A percentile compares a stretch with the other conserved stretches of the same genome.
These are phyloP conservation scores for Anoura caudifer DNA, from an alignment of 2,113 vertebrate genomes.

Conservation along the genomic window DNA sequence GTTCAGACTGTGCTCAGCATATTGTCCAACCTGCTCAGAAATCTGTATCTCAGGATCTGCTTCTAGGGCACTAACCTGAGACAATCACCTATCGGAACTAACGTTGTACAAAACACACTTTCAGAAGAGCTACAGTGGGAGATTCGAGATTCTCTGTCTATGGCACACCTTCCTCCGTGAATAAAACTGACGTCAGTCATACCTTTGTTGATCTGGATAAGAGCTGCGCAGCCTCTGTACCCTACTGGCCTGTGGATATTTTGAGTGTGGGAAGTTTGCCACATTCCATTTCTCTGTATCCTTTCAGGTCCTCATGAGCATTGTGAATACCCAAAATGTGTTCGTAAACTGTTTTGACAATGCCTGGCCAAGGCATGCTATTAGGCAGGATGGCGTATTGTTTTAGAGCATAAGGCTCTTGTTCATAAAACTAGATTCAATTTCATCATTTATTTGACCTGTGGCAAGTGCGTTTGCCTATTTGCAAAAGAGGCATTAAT, in stretches of 20 bases:
- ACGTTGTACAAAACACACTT: neutral
- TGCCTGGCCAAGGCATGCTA: neutral
- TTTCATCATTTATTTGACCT: slow-evolving; percentile 32
- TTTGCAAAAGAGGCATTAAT: neutral
- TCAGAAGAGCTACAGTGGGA: neutral
- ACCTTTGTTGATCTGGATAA: neutral
- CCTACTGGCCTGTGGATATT: neutral
- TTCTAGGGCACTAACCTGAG: neutral
- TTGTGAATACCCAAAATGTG: neutral
- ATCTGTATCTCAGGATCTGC: neutral
- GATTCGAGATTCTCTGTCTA: neutral
- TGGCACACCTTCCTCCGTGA: neutral
- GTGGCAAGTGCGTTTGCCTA: neutral
- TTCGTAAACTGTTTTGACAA: neutral
- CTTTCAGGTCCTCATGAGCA: neutral
- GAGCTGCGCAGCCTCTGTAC: neutral
- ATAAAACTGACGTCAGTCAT: neutral
- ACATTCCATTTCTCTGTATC: neutral
- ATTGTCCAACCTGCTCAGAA: neutral
- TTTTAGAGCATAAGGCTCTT: neutral
- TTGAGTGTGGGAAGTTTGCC: neutral
- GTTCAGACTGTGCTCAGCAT: neutral
- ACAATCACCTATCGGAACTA: neutral
- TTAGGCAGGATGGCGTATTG: neutral
- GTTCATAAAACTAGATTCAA: neutral